Conservation (phyloP, 2,797 vertebrate genomes). For the Cryptoprocta ferox region DNA sequence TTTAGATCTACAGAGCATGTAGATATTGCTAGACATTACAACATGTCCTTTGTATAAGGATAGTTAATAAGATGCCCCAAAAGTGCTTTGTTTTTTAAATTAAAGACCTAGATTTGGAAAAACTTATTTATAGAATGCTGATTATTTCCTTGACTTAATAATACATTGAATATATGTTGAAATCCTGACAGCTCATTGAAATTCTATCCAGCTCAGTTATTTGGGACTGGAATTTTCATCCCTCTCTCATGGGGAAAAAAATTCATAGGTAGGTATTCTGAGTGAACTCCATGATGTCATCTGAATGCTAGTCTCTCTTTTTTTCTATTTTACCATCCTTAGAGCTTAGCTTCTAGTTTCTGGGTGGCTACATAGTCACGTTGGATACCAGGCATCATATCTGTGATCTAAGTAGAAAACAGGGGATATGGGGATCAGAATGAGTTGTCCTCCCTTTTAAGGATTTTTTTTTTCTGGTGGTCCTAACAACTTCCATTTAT, state of each 20-base stretch:
- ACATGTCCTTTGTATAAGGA: neutral
- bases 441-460: neutral
- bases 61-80: too few species aligned
- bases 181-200: neutral
- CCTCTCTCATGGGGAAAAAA: neutral
- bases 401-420: neutral
- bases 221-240: neutral
- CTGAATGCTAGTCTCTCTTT: neutral
- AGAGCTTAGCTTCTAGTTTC: neutral
- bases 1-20: neutral
- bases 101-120: neutral
- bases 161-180: neutral
- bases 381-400: neutral
- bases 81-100: conserved; percentile 15
- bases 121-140: neutral
- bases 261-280: neutral
- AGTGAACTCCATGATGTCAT: neutral
- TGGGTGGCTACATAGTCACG: neutral
- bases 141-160: neutral
- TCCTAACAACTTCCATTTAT: neutral
- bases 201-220: too few species aligned
- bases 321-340: neutral
- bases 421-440: neutral
- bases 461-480: neutral
- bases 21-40: neutral